Evolutionary conservation across 2,113 vertebrate genomes (phyloP), one percentile per base, ranked within the genome.

Genomic region (Mastomys coucha): DNA sequence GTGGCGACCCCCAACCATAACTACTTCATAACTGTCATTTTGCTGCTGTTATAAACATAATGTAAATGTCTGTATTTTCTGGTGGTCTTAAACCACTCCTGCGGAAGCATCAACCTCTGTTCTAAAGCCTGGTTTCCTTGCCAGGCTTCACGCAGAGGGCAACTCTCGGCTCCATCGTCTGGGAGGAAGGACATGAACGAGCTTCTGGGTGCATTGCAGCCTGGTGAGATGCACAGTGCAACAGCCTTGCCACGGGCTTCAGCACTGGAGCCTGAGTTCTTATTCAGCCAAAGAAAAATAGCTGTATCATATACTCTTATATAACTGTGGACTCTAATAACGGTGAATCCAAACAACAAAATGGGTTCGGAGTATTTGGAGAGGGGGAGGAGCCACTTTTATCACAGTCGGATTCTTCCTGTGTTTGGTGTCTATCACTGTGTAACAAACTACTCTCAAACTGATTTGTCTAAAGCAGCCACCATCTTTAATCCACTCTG

Each of bases 271-370:
- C 81, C 51, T 63, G 26, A 49, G 13, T n/a, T 85, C 51, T 86
- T 65, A 36, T 51, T 81, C 13, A 91, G 76, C 49, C 14, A 31
- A 36, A 31, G 33, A 77, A 67, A 56, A 89, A 39, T 88, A 93
- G 92, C 33, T 56, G 26, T 10, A 5, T 60, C 63, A 17, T 26
- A 65, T 45, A 45, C 45, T 92, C 51, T 39, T 33, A 89, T 60
- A 20, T 63, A 91, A 51, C 45, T 51, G 31, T 51, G 60, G 42
- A 17, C 76, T 95, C 10, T 9, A 77, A 24, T 87, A 88, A 93
- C 33, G 65, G 58, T 88, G 60, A 92, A 92, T 84, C 89, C 42
- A 84, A 90, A 87, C 80, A 86, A 8, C 76, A 63, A 97, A 95
- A 87, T 87, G 53, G 89, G 53, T 77, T 91, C 33, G 91, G 93